Evolutionary conservation across 2,113 vertebrate genomes (phyloP), one percentile per base, ranked within the genome.

Genomic region (Lynx canadensis): DNA sequence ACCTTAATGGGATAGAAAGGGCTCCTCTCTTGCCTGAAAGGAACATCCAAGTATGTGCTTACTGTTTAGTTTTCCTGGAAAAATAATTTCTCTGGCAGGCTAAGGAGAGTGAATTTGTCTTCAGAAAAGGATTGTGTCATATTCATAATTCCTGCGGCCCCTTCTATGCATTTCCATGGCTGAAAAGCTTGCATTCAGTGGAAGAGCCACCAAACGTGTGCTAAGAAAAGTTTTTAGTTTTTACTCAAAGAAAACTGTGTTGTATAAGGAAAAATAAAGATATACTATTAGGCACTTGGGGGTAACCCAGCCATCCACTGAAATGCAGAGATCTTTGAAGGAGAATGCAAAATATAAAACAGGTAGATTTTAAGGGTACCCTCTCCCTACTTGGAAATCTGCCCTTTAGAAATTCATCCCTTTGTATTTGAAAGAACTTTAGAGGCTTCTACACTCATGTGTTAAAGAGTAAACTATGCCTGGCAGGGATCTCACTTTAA

Each of bases 11-110:
- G 90, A 96, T 78, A 95, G 93, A 95, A 96, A 96, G 79, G 83
- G 89, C 84, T 94, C 76, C 92, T 97, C 96, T 97, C 85, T 89
- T 94, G 90, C 95, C 97, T 96, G 95, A 84, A 97, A 97, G 66
- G 93, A 98, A 97, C 94, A 98, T 97, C 95, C 94, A 98, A 98
- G 93, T 92, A 97, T 97, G 97, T 97, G 91, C 97, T 98, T 97
- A 95, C 90, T 98, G 81, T 98, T 98, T 97, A 96, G 95, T 97
- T 97, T 98, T 98, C 98, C 97, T 98, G 95, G 97, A 98, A 97
- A 98, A 98, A 98, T 97, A 97, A 98, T 98, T 98, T 98, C 78
- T 98, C 98, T 98, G 98, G 97, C 98, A 97, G 73, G 95, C 94
- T 41, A 66, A 90, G 69, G 95, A 96, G 88, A 48, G 66, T 81